Conservation (phyloP, 2,888 invertebrate genomes). For the Apotomis betuletana region DNA sequence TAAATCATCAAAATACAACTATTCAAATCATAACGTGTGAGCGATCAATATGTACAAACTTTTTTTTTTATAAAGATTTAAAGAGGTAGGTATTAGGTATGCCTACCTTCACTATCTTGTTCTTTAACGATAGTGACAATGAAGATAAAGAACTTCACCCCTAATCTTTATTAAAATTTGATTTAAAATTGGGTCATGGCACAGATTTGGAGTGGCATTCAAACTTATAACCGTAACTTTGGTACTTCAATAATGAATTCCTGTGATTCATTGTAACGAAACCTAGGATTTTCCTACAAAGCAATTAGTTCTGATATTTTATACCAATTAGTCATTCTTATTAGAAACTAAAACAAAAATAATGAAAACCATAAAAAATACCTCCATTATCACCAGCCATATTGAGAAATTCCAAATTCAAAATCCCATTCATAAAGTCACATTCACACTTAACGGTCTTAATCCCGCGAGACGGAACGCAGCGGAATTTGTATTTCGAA, state of each 20-base stretch:
- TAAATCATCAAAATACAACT: no score
- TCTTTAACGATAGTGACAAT: background rate
- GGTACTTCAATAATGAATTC: background rate
- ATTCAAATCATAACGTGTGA: no score
- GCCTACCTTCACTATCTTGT: background rate
- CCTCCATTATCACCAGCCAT: constrained; percentile 34
- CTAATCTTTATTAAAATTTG: background rate
- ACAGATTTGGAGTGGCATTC: background rate
- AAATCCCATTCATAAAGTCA: constrained; percentile 40
- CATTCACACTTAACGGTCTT: constrained; percentile 43
- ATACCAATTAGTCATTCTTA: background rate
- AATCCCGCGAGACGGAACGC: constrained; percentile 34
- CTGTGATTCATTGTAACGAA: background rate
- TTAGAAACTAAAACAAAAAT: background rate
- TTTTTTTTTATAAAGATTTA: no score
- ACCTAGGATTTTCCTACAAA: background rate
- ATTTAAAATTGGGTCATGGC: constrained; percentile 13
- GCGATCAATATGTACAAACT: no score
- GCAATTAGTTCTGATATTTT: background rate
- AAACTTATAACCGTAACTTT: background rate
- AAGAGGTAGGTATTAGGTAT: no score
- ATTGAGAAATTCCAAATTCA: constrained; percentile 32
- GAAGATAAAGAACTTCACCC: background rate
- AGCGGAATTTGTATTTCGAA: constrained; percentile 51
- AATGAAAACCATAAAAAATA: constrained; percentile 10